phyloP scores from a whole-genome alignment of 2,113 vertebrate genomes.

The Barbus barbus region DNA sequence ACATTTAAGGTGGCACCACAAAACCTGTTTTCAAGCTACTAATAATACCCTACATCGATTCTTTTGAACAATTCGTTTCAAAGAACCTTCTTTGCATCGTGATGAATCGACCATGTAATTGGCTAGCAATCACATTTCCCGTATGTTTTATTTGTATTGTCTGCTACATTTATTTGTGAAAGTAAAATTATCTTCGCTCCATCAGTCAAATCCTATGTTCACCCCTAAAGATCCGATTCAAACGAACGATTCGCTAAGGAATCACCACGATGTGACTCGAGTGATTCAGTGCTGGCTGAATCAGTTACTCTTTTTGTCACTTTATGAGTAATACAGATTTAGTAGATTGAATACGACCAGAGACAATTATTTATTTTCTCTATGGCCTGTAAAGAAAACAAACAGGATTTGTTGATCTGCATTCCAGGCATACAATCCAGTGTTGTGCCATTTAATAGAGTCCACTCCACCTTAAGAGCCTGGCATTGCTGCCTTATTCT shows the following conservation, averaged over 20 bases:
- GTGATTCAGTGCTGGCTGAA: neutral
- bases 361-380: too few relatives aligned
- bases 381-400: neutral
- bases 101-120: neutral
- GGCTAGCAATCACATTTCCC: neutral
- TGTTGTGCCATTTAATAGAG: neutral
- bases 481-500: neutral
- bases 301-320: too few relatives aligned
- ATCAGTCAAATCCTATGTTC: neutral
- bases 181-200: neutral
- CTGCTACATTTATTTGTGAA: neutral
- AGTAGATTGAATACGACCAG: too few relatives aligned
- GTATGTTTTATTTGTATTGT: neutral
- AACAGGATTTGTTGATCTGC: neutral
- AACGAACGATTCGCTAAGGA: neutral
- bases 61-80: neutral
- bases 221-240: neutral
- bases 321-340: too few relatives aligned
- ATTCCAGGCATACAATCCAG: neutral
- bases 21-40: neutral
- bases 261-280: neutral
- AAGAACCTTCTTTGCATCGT: neutral
- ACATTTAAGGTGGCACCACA: slow-evolving; percentile 38
- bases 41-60: neutral
- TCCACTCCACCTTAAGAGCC: slow-evolving; percentile 53